Evolutionary conservation across 2,888 invertebrate genomes (phyloP), one percentile per base, ranked within the genome.

Genomic region (Agriopis aurantiaria): DNA sequence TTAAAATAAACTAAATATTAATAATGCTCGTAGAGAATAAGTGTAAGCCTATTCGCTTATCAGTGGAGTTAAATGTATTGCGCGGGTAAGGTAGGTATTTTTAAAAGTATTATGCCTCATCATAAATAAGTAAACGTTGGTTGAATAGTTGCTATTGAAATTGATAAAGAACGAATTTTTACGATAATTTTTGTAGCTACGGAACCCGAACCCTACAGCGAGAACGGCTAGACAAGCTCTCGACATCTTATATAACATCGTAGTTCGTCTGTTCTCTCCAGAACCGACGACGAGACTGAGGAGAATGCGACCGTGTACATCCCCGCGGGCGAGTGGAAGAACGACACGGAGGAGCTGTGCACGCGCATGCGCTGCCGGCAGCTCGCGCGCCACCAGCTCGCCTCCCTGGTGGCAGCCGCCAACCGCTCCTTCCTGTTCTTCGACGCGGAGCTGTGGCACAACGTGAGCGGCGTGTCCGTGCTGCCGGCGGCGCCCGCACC

Each of bases 401-500:
- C 53, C 14, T 72, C 68, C 8, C 45, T 62, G 11, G 51, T 45
- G 43, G 62, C 11, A 0, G 8, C 2, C 55, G 55, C 9, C 64
- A 60, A 43, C 9, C n/a, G 7, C 11, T 78, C 82, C 0, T 78
- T 82, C 55, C 72, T 86, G 12, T 82, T 85, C 61, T 60, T 84
- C 33, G 85, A 85, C 75, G 82, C 82, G 65, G 74, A 80, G 40
- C 58, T 84, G 43, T 84, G 82, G 84, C 45, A 11, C 45, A 64
- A 68, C 68, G 64, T 64, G 59, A 56, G 56, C 46, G 52, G 40
- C 60, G 68, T 72, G 46, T 5, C 3, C 11, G 49, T 58, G 59
- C 66, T 56, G 45, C 63, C 65, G 4, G 64, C 61, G 17, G 9
- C 12, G 46, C 7, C 41, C 14, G 58, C 4, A 40, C 51, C 1